Conservation (phyloP, 2,113 vertebrate genomes). For the Oreochromis tanganicae region DNA sequence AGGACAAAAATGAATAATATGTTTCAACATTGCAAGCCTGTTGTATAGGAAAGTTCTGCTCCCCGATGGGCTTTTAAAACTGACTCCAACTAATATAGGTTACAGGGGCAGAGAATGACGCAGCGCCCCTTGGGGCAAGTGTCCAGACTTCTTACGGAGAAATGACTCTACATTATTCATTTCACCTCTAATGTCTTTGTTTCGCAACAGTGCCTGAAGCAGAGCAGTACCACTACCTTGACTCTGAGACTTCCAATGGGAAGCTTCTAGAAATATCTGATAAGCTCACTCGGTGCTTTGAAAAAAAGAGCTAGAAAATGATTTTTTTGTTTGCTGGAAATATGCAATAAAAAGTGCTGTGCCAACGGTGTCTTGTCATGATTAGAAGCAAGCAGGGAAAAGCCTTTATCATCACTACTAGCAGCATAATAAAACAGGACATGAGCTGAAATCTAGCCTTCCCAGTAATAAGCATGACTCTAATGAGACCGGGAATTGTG, state of each 20-base stretch:
- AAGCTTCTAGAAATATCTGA: background rate
- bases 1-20: conserved; percentile 25
- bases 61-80: conserved; percentile 15
- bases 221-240: background rate
- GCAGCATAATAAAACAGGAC: conserved; percentile 4
- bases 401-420: background rate
- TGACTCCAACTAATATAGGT: conserved; percentile 36
- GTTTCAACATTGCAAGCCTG: background rate
- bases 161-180: conserved; percentile 54
- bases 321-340: conserved; percentile 14
- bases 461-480: conserved; percentile 8
- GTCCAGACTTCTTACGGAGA: conserved; percentile 43
- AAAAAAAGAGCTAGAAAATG: conserved; percentile 13
- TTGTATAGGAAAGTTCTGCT: conserved; percentile 15
- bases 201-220: conserved; percentile 27
- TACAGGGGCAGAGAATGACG: conserved; percentile 23
- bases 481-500: conserved; percentile 22
- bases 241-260: background rate
- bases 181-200: conserved; percentile 47
- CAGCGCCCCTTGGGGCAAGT: conserved; percentile 18
- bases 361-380: background rate
- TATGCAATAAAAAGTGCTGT: background rate
- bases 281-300: background rate
- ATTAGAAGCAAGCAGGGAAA: background rate
- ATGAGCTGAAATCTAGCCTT: background rate